A percentile compares a stretch with the other conserved stretches of the same genome.
phyloP scores from a whole-genome alignment of 2,113 vertebrate species.

The Psilopsiagon aymara region DNA sequence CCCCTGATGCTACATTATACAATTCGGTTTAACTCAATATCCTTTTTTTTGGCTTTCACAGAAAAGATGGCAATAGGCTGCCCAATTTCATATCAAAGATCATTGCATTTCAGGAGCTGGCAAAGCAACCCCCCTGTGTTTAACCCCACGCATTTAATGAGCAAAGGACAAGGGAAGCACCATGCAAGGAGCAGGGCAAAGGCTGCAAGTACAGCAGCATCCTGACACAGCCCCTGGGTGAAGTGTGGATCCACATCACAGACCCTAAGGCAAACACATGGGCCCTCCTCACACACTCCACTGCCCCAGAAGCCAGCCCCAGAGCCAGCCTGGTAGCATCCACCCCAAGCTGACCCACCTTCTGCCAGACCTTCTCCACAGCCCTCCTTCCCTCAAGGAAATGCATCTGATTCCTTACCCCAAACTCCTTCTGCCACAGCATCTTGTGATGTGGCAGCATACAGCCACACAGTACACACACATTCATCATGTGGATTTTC shows the following conservation, averaged over 20 bases:
- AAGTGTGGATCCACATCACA: background rate
- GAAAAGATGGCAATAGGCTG: background rate
- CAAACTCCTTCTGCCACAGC: background rate
- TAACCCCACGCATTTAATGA: background rate
- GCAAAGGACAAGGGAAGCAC: background rate
- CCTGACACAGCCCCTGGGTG: background rate
- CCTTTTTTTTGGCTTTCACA: background rate
- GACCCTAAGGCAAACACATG: background rate
- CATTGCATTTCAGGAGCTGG: background rate
- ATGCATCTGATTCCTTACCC: background rate
- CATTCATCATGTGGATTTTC: rapidly evolving
- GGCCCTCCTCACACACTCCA: rapidly evolving
- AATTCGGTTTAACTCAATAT: background rate
- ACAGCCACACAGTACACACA: background rate
- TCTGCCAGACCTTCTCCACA: background rate
- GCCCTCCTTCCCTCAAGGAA: background rate
- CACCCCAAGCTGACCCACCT: background rate
- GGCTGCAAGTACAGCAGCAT: background rate
- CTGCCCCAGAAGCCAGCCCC: background rate
- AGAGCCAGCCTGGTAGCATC: background rate
- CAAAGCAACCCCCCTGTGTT: background rate
- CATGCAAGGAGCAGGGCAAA: rapidly evolving
- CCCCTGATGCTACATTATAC: background rate
- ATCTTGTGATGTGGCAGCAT: rapidly evolving
- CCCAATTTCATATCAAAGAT: background rate